Evolutionary conservation across 2,797 vertebrate species (phyloP).

Genomic region (Sebastes minor): DNA sequence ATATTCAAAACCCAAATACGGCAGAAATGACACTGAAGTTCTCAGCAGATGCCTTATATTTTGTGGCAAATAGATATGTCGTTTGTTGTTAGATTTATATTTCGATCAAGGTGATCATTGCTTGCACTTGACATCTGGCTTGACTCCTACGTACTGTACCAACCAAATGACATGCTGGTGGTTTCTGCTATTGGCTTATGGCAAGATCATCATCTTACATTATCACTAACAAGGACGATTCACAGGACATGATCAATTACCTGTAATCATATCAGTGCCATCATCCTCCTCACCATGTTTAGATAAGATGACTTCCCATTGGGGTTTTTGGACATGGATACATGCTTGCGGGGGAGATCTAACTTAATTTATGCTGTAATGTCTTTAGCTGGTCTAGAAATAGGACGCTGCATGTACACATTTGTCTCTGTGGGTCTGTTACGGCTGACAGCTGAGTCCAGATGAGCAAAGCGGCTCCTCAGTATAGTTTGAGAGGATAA

Average conservation of each 20-base stretch:
- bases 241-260: slow-evolving; percentile 74
- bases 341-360: slow-evolving; percentile 65
- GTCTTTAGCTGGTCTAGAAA: slow-evolving; percentile 78
- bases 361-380: slow-evolving; percentile 78
- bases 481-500: neutral
- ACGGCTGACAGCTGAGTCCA: slow-evolving; percentile 57
- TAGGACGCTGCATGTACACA: slow-evolving; percentile 63
- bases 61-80: neutral
- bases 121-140: slow-evolving; percentile 20
- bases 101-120: neutral
- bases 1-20: slow-evolving; percentile 23
- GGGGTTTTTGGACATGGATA: slow-evolving; percentile 67
- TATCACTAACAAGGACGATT: slow-evolving; percentile 64
- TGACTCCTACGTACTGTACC: slow-evolving; percentile 11
- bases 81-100: neutral
- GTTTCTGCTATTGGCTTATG: slow-evolving; percentile 53
- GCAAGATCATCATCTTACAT: slow-evolving; percentile 62
- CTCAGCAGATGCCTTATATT: neutral
- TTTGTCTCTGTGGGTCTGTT: slow-evolving; percentile 60
- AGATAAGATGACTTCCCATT: slow-evolving; percentile 72
- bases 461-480: slow-evolving; percentile 21
- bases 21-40: neutral
- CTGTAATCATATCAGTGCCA: slow-evolving; percentile 73
- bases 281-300: slow-evolving; percentile 65
- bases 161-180: neutral